Evolutionary conservation across 2,113 vertebrate genomes (phyloP), one percentile per base, ranked within the genome.

Genomic region (Carollia perspicillata): DNA sequence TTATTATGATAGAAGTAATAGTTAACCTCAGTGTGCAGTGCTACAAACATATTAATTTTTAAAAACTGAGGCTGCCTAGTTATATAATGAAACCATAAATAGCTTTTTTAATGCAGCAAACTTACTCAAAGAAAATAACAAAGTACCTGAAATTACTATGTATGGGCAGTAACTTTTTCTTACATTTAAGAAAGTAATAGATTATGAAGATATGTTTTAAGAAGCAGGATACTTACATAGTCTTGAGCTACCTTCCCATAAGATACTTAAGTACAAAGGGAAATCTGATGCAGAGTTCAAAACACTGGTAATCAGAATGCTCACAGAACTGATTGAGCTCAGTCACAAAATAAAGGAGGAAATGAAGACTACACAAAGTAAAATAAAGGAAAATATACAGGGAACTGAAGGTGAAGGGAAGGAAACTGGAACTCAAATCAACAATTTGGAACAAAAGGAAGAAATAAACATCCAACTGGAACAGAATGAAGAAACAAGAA

Each of bases 51-150:
- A 86, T 28, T n/a, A 53, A 53, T 74, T 95, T 96, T 91, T 71
- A 91, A 88, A 91, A n/a, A 42, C 26, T 35, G 77, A 65, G 35
- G 17, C 33, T 90, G 33, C 35, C 90, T 90, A 69, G 26, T 96
- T 49, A 49, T 95, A 66, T 77, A 93, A 88, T 69, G 63, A 95
- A 94, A 75, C 35, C 33, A 30, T 84, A 72, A 47, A 30, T 66
- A 75, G 68, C 6, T 23, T 55, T 33, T 92, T 72, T 5, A 65
- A 23, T 55, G 26, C 65, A 79, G 28, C 20, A 55, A 5, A 51
- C 14, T 84, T 78, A 84, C 2, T 89, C 40, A 72, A 83, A 68
- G 91, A 92, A 95, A 90, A 78, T 77, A 40, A 28, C n/a, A 72
- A 68, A 84, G 53, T 80, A 22, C 26, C 69, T 97, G 51, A 42